Evolutionary conservation across 2,797 vertebrate genomes (phyloP).

Genomic region (Pangasius djambal): DNA sequence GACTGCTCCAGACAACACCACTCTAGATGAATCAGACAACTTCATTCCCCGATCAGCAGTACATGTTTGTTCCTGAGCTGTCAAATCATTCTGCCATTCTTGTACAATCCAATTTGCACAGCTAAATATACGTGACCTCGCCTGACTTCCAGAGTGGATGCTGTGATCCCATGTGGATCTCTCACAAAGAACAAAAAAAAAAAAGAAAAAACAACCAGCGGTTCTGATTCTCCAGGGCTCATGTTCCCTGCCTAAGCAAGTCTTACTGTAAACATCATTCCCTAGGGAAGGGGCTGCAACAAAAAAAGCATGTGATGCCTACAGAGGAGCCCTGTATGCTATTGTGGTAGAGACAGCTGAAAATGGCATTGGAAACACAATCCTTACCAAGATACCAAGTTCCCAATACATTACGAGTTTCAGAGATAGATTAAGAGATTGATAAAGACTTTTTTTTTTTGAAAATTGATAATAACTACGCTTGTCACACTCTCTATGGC

Average conservation of each 20-base stretch:
- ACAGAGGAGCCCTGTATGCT: conserved; percentile 1
- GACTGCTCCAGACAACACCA: background rate
- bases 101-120: conserved; percentile 56
- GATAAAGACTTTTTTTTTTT: background rate
- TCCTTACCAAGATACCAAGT: background rate
- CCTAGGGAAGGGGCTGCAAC: conserved; percentile 11
- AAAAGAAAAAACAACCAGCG: background rate
- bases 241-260: conserved; percentile 50
- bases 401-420: background rate
- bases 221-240: conserved; percentile 40
- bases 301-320: conserved; percentile 22
- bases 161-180: conserved; percentile 25
- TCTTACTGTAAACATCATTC: conserved; percentile 43
- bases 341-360: background rate
- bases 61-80: background rate
- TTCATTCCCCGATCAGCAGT: background rate
- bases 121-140: conserved; percentile 56
- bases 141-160: conserved; percentile 42
- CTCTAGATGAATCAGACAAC: background rate
- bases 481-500: background rate
- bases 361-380: conserved; percentile 20
- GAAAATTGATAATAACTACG: background rate
- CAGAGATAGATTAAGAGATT: background rate
- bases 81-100: conserved; percentile 35
- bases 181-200: background rate